Conservation (phyloP, 2,888 invertebrate species). For the Harpagoxenus sublaevis region DNA sequence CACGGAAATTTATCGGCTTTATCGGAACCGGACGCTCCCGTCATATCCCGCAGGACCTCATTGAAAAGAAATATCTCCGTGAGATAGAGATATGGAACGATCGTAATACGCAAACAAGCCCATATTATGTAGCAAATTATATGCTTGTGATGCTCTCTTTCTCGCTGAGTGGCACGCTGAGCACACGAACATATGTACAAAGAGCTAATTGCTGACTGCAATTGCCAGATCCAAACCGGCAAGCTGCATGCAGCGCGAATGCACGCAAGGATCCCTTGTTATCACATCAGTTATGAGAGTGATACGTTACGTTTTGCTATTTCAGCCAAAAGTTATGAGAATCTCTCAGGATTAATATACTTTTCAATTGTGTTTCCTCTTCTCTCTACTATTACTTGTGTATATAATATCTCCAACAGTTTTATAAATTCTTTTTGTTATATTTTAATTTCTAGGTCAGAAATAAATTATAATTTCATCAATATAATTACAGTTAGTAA, state of each 20-base stretch:
- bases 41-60: conserved; percentile 64
- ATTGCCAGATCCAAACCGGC: conserved; percentile 8
- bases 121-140: conserved; percentile 58
- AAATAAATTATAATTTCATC: neutral
- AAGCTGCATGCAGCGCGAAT: neutral
- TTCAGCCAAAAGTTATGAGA: neutral
- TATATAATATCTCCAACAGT: neutral
- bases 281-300: neutral
- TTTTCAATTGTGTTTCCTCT: neutral
- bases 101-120: conserved; percentile 55
- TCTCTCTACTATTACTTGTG: neutral
- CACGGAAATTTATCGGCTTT: conserved; percentile 72
- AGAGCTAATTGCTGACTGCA: neutral
- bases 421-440: neutral
- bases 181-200: conserved; percentile 12
- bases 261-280: neutral
- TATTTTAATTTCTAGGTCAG: neutral
- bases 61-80: conserved; percentile 69
- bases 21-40: conserved; percentile 62
- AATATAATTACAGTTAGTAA: neutral
- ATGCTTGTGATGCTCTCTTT: neutral
- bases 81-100: conserved; percentile 15
- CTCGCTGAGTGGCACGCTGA: conserved; percentile 32
- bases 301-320: neutral
- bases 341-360: neutral